Conservation (phyloP, 2,888 invertebrate genomes). For the Synergus itoensis region DNA sequence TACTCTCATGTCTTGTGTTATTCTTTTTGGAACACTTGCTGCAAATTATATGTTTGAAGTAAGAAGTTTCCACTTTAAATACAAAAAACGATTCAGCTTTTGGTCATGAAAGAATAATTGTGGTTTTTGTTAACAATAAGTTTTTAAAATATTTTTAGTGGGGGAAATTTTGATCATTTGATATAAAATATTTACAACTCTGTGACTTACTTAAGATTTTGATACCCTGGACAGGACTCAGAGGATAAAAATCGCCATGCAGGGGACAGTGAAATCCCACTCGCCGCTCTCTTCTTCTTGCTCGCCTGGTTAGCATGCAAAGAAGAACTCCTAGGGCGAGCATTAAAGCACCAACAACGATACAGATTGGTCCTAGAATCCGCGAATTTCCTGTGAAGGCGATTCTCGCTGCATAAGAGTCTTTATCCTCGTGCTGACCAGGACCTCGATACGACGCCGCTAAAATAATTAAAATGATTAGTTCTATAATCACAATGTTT, state of each 20-base stretch:
- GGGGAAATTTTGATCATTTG: neutral
- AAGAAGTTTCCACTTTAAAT: conserved; percentile 2
- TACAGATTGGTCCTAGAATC: conserved; percentile 86
- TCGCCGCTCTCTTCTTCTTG: conserved; percentile 83
- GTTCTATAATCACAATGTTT: neutral
- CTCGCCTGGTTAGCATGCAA: conserved; percentile 84
- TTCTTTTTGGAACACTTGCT: neutral
- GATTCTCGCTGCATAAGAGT: conserved; percentile 85
- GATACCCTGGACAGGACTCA: conserved; percentile 82
- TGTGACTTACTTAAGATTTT: conserved; percentile 71
- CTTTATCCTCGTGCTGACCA: conserved; percentile 85
- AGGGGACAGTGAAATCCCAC: conserved; percentile 89
- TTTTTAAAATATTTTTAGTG: neutral
- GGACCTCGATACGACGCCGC: conserved; percentile 88
- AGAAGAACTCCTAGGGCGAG: conserved; percentile 83
- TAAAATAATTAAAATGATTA: conserved; percentile 53
- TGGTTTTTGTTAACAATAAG: neutral
- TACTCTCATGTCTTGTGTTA: neutral
- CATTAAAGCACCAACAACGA: conserved; percentile 87
- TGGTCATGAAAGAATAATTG: neutral
- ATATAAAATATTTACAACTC: neutral
- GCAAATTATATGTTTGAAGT: conserved; percentile 19
- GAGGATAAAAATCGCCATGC: conserved; percentile 88
- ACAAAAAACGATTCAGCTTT: neutral
- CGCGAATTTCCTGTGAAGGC: conserved; percentile 87